Evolutionary conservation across 1,140 invertebrate species (phyloP).

Genomic region (Plectrocnemia conspersa): DNA sequence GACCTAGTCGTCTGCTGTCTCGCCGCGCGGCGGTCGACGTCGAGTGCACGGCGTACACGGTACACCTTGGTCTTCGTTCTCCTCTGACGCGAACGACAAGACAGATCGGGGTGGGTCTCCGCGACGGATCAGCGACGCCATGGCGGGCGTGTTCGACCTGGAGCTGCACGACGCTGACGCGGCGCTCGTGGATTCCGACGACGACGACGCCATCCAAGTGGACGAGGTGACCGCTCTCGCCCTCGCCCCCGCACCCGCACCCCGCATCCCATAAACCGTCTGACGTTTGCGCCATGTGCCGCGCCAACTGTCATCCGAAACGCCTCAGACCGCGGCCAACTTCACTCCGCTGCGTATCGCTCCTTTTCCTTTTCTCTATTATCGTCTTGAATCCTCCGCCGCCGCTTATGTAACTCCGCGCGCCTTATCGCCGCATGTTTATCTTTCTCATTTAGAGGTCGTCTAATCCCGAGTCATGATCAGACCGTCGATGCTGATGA

Average conservation of each 20-base stretch:
- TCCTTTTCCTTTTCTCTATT: no score
- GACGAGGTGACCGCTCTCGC: conserved; percentile 58
- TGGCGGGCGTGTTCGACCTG: conserved; percentile 85
- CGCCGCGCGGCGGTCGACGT: background rate
- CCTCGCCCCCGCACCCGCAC: background rate
- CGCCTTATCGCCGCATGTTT: no score
- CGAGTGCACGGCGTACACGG: background rate
- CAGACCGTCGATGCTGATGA: no score
- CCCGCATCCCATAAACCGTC: background rate
- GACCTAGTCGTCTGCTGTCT: background rate
- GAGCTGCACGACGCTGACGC: conserved; percentile 74
- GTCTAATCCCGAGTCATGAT: no score
- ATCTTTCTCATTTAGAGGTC: no score
- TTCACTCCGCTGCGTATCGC: no score
- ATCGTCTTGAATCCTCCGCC: no score
- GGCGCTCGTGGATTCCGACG: conserved; percentile 62
- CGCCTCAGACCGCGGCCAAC: no score
- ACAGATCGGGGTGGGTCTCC: background rate
- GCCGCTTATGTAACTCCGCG: no score
- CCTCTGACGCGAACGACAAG: background rate
- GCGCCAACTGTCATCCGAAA: no score
- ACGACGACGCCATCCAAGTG: conserved; percentile 80
- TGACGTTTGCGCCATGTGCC: background rate
- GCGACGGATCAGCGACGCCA: conserved; percentile 38
- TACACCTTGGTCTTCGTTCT: background rate